Conservation (phyloP, 2,888 invertebrate genomes). For the Atrina japonica region DNA sequence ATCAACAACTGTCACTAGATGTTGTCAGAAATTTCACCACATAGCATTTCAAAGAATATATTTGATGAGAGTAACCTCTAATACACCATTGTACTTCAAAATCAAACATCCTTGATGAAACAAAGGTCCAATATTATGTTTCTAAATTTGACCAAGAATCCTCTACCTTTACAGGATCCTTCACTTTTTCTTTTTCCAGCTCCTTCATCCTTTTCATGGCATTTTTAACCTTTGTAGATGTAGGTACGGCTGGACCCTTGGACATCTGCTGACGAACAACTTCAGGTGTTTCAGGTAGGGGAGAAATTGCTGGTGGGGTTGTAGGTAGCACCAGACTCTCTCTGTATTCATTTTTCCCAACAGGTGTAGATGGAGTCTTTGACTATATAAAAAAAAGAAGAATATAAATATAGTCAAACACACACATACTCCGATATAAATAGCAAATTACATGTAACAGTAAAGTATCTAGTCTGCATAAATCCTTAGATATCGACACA, state of each 20-base stretch:
- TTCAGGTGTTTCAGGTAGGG: conserved; percentile 54
- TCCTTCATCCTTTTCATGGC: conserved; percentile 55
- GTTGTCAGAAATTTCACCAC: no score
- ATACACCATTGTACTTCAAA: no score
- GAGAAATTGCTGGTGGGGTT: conserved; percentile 50
- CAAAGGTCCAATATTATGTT: no score
- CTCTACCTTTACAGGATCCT: neutral
- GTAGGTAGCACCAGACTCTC: conserved; percentile 18
- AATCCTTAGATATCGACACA: no score
- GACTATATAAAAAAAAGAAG: neutral
- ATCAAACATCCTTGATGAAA: no score
- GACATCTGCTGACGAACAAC: conserved; percentile 5
- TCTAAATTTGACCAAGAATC: no score
- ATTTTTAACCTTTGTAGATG: conserved; percentile 52
- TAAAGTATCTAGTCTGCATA: no score
- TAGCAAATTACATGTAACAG: neutral
- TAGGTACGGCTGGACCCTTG: conserved; percentile 32
- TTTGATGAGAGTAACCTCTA: no score
- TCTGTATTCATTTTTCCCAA: conserved; percentile 19
- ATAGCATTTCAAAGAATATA: no score
- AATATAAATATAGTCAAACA: neutral
- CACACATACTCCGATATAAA: neutral
- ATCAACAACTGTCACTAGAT: no score
- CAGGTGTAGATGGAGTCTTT: neutral
- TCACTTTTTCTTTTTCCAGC: neutral